phyloP scores from a whole-genome alignment of 2,888 invertebrate genomes.

The Rotaria macrura region DNA sequence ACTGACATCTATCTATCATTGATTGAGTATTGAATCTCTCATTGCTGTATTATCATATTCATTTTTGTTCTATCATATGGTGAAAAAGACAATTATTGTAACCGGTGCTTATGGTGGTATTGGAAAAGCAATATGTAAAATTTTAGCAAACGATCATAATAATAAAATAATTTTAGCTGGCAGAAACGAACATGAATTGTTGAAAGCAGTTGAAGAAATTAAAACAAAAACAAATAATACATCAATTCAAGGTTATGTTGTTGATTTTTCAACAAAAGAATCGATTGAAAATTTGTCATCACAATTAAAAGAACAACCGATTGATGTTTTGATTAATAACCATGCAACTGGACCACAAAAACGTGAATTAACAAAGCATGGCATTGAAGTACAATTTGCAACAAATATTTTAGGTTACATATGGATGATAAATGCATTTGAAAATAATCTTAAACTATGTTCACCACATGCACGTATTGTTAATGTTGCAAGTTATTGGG shows the following conservation, averaged over 20 bases:
- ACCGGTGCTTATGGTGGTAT: slow-evolving; percentile 2
- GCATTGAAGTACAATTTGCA: background rate
- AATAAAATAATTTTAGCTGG: background rate
- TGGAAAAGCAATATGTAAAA: background rate
- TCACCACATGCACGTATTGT: background rate
- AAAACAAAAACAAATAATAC: background rate
- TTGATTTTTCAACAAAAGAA: background rate
- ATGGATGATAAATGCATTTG: background rate
- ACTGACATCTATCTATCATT: background rate
- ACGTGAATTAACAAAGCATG: background rate
- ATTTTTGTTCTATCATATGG: background rate
- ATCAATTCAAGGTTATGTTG: background rate
- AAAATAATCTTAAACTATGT: background rate
- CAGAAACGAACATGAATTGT: background rate
- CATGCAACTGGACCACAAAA: background rate
- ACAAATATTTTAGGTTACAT: background rate
- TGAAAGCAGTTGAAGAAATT: background rate
- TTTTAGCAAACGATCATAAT: background rate
- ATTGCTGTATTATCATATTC: background rate
- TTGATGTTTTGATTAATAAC: slow-evolving; percentile 9
- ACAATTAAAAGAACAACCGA: background rate
- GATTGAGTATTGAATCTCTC: background rate
- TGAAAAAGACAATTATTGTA: background rate
- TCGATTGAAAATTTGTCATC: background rate
- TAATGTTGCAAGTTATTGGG: slow-evolving; percentile 11